These are phyloP conservation scores for Cavia aperea DNA, from an alignment of 2,113 vertebrate species.

Conservation along the genomic window DNA sequence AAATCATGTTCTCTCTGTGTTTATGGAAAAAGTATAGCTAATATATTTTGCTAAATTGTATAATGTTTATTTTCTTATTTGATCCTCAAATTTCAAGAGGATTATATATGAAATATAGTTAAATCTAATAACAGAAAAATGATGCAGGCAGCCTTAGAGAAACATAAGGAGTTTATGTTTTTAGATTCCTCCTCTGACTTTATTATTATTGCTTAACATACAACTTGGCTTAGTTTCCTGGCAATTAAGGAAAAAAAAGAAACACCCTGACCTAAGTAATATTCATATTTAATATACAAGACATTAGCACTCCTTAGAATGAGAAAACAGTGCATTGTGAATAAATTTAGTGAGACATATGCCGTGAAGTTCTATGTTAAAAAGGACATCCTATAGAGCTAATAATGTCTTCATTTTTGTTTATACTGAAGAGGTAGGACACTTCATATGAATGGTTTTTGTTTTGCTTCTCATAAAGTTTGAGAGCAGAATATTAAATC, in stretches of 20 bases:
- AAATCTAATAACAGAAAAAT: constrained; percentile 11
- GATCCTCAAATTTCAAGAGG: neutral
- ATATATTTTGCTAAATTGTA: constrained; percentile 18
- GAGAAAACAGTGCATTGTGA: constrained; percentile 29
- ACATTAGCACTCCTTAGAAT: neutral
- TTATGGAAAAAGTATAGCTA: neutral
- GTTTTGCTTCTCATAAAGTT: neutral
- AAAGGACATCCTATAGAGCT: neutral
- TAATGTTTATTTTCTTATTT: constrained; percentile 29
- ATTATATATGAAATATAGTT: neutral
- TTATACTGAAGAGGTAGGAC: neutral
- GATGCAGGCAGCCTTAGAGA: neutral
- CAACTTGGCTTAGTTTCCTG: constrained; percentile 49
- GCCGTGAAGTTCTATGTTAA: neutral
- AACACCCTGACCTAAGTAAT: constrained; percentile 16
- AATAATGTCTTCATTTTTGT: constrained; percentile 33
- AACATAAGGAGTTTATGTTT: constrained; percentile 37
- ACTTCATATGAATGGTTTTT: constrained; percentile 7
- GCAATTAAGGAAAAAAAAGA: neutral
- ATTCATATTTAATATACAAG: neutral
- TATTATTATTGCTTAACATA: constrained; percentile 35
- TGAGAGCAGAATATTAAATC: constrained; percentile 19
- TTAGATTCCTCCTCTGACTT: constrained; percentile 47
- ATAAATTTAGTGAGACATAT: neutral
- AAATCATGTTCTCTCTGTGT: neutral